Base-by-base conservation (phyloP, 2,113 vertebrate species). In the Ophiodon elongatus region DNA sequence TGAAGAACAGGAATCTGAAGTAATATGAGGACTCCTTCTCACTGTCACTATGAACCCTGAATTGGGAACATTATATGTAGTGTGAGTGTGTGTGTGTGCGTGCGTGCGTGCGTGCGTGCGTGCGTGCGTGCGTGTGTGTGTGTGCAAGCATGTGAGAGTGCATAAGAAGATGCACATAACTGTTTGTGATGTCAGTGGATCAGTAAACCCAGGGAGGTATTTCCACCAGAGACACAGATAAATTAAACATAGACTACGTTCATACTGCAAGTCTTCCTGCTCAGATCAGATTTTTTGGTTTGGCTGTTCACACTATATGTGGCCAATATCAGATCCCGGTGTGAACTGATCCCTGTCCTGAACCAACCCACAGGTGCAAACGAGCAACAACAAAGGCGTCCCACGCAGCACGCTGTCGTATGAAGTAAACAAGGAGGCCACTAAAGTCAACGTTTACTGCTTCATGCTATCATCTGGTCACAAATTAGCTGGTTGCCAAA, bases 31-130 rank as follows among this genome's bases (percentile, higher is more conserved):
- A 69, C 67, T 29, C 78, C 84, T 52, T 78, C 83, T 83, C 78
- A 59, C 43, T 50, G 29, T 70, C 77, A 77, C 67, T 4, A 2
- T 43, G 50, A 85, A 56, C 80, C 59, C 74, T 77, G 37, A 82
- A 67, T 79, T 83, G 83, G 83, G 87, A 93, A 92, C 86, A 87
- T 84, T 57, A 39, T 56, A 57, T 59, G 11, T 25, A 62, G 59
- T 21, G 17, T 43, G 17, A 59, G 35, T 73, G 54, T 52, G 56
- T 57, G 68, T 72, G 39, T 67, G 66, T 63, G 59, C 14, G 39
- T 74, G 71, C 47, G 37, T 27, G 37, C 45, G 62, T 25, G n/a
- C 43, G 9, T 56, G 35, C 65, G 56, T 35, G 70, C 41, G 64
- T n/a, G 57, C 19, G 35, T 62, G 57, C 13, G 37, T 73, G 71